These are phyloP conservation scores for Berghia stephanieae DNA, from an alignment of 1,140 invertebrate genomes.

Conservation along the genomic window DNA sequence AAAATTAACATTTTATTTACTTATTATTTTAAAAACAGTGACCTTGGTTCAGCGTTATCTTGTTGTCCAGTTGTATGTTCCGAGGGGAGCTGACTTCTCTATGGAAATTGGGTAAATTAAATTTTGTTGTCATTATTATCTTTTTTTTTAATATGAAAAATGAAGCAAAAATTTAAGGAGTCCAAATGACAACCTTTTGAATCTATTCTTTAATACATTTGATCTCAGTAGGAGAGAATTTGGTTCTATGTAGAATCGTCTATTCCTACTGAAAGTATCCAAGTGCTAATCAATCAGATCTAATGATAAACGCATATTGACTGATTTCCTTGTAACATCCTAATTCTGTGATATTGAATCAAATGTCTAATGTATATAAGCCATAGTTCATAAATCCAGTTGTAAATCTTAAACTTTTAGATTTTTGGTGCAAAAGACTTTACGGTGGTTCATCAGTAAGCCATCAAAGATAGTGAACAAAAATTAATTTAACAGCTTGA, in stretches of 20 bases:
- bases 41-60: conserved; percentile 55
- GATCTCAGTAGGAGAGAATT: no score
- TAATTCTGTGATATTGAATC: no score
- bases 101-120: conserved; percentile 60
- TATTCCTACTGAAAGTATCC: background rate
- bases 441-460: no score
- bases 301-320: no score
- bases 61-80: conserved; percentile 56
- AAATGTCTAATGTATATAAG: no score
- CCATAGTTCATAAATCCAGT: no score
- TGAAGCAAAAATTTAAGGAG: background rate
- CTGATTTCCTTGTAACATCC: no score
- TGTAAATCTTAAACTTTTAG: no score
- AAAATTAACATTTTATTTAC: background rate
- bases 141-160: background rate
- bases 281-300: no score
- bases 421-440: no score
- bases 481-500: no score
- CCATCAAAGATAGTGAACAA: no score
- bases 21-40: conserved; percentile 43
- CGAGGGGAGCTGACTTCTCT: conserved; percentile 56
- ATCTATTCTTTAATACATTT: background rate
- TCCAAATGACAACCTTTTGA: background rate
- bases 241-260: background rate
- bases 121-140: background rate